Base-by-base conservation (phyloP, 2,797 vertebrate species). In the Coregonus sp. region DNA sequence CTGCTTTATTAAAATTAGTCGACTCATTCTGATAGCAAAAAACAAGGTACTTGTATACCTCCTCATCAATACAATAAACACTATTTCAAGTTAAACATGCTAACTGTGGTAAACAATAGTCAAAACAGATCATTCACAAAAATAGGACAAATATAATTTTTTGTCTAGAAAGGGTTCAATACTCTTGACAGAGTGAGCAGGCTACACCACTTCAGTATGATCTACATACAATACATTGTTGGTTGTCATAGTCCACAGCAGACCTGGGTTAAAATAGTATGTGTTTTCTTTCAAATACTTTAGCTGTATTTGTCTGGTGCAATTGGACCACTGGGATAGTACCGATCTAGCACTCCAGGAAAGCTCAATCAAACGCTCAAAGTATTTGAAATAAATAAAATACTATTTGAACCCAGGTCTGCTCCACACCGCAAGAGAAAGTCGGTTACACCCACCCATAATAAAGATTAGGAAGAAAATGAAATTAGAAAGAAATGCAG, bases 1-100 rank as follows among this genome's bases (percentile, higher is more conserved):
- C 83, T 81, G 18, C 2, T 73, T 81, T 79, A 84, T 88, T 82
- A 84, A 37, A 76, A 5, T 31, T 71, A 61, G 6, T 63, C 59
- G 33, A 59, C 35, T 78, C 59, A 59, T 29, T 29, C 20, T 56
- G 14, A 56, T 68, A 25, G 33, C 33, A 47, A 70, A 72, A 77
- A 9, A 59, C 29, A 9, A 40, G 7, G 40, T 2, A 2, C 9
- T 47, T 35, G 6, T 15, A 67, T 29, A 52, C 9, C 37, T 61
- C 35, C 14, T 67, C 25, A 67, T 78, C 37, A 71, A 50, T n/a
- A 52, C 35, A 33, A 66, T 33, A 47, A 70, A 84, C 75, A 31
- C 12, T 29, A 31, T 56, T 11, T 47, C 4, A 59, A 59, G 31
- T 47, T 7, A 56, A 73, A 73, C 51, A 59, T 73, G 72, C 31